Conservation (phyloP, 2,797 vertebrate species). For the Syndactyla subalaris region DNA sequence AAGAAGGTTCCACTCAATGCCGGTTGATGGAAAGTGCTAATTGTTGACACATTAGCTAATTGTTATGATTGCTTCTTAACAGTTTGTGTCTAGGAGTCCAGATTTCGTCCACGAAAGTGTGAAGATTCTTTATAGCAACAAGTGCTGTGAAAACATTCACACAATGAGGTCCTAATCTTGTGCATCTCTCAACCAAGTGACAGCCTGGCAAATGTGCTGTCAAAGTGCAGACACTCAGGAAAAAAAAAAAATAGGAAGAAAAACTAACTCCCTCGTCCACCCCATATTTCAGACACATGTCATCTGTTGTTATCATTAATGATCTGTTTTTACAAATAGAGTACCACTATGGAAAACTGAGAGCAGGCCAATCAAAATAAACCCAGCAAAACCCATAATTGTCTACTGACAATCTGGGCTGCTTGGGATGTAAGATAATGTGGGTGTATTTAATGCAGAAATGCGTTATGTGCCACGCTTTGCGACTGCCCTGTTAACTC, state of each 20-base stretch:
- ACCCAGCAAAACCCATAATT: slow-evolving; percentile 80
- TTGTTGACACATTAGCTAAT: slow-evolving; percentile 89
- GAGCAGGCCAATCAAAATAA: slow-evolving; percentile 92
- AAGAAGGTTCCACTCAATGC: slow-evolving; percentile 80
- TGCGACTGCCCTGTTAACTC: slow-evolving; percentile 14
- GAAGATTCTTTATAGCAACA: slow-evolving; percentile 84
- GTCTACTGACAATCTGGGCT: slow-evolving; percentile 76
- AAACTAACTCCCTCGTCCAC: slow-evolving; percentile 73
- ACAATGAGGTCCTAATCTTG: slow-evolving; percentile 84
- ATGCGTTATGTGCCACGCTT: neutral
- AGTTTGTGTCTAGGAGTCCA: slow-evolving; percentile 80
- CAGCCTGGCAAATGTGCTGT: slow-evolving; percentile 77
- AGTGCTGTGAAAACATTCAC: slow-evolving; percentile 82
- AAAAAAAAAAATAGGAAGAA: slow-evolving; percentile 62
- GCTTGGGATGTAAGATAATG: slow-evolving; percentile 85
- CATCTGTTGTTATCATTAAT: slow-evolving; percentile 84
- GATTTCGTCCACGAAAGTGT: slow-evolving; percentile 83
- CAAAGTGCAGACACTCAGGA: slow-evolving; percentile 75
- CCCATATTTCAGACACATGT: slow-evolving; percentile 83
- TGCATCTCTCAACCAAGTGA: slow-evolving; percentile 77
- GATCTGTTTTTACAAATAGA: slow-evolving; percentile 84
- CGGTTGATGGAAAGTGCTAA: slow-evolving; percentile 83
- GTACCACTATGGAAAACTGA: slow-evolving; percentile 90
- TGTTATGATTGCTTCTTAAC: slow-evolving; percentile 88
- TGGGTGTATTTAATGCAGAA: slow-evolving; percentile 67